These are phyloP conservation scores for Rissa tridactyla DNA, from an alignment of 2,113 vertebrate species.

Conservation along the genomic window DNA sequence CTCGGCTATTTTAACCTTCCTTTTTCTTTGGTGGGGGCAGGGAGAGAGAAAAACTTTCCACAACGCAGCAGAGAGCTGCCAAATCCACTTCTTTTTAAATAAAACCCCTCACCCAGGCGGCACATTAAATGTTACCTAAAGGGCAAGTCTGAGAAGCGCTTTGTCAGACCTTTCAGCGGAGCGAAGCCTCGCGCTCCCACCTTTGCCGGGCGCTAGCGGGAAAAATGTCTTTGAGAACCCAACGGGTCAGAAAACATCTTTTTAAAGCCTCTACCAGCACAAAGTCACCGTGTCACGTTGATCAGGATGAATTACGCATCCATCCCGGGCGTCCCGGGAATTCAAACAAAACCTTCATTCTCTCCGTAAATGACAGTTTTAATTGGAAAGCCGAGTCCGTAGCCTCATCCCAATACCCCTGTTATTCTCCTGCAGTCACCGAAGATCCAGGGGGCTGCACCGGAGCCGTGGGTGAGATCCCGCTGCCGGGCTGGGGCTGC, in stretches of 20 bases:
- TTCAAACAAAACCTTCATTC: not conserved
- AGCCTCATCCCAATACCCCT: not conserved
- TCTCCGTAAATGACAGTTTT: not conserved
- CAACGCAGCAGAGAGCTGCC: not conserved
- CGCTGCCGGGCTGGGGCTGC: not conserved
- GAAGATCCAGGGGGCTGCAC: not conserved
- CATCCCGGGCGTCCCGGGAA: not conserved
- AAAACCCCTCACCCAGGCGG: not conserved
- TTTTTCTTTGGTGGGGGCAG: not conserved
- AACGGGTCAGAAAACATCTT: not conserved
- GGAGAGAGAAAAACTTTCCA: not conserved
- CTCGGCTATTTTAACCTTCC: not conserved
- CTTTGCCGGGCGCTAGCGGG: not conserved
- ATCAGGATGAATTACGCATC: not conserved
- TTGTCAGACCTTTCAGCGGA: not conserved
- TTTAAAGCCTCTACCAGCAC: not conserved
- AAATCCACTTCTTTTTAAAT: conserved; percentile 2
- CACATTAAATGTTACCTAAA: not conserved
- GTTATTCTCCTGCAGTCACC: not conserved
- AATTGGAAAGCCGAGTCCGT: not conserved
- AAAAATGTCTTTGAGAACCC: not conserved
- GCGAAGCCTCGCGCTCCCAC: not conserved
- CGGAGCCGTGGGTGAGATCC: not conserved
- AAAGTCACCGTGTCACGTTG: not conserved
- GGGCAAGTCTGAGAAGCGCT: not conserved